Conservation (phyloP, 2,113 vertebrate genomes). For the Leucopsar rothschildi region DNA sequence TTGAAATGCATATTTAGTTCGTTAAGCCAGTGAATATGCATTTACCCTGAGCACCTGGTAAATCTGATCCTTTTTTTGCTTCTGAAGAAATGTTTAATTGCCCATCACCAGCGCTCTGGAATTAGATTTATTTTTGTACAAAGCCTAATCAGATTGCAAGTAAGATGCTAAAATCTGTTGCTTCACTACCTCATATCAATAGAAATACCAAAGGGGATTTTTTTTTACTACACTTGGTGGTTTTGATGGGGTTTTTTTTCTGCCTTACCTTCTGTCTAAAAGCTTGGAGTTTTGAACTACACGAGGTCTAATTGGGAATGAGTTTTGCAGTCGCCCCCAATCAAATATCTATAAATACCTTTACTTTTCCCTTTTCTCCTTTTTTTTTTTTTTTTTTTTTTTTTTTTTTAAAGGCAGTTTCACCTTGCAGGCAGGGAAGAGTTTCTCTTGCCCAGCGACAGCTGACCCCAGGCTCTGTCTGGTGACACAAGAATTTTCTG, state of each 20-base stretch:
- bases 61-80: not conserved
- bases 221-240: not conserved
- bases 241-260: not conserved
- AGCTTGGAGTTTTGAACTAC: not conserved
- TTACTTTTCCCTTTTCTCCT: not conserved
- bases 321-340: not conserved
- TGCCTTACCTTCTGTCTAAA: not conserved
- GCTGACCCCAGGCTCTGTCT: not conserved
- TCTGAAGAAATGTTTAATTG: not conserved
- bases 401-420: not conserved
- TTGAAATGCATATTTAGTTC: not conserved
- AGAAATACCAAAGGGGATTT: not conserved
- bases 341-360: not conserved
- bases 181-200: not conserved
- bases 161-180: not conserved
- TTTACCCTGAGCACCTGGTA: not conserved
- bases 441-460: not conserved
- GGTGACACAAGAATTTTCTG: not conserved
- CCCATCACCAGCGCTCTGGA: not conserved
- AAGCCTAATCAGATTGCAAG: not conserved
- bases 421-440: not conserved
- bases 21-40: not conserved
- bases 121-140: not conserved
- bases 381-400: not conserved
- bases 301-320: not conserved